Evolutionary conservation across 1,140 invertebrate species (phyloP), one percentile per base, ranked within the genome.

Genomic region (Formica exsecta): DNA sequence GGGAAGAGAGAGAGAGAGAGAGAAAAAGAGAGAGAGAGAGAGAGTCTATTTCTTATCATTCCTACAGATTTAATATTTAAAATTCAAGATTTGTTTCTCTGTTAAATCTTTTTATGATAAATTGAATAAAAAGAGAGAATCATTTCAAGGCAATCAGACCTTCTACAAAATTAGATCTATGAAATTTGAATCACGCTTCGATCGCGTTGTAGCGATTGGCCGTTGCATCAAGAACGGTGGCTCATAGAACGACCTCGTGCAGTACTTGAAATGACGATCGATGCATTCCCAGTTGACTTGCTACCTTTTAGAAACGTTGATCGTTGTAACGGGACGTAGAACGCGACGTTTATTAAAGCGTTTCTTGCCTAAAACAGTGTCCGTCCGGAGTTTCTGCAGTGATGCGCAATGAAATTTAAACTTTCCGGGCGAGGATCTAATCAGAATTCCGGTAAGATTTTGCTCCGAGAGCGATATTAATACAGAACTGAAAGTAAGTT

Each of bases 231-330:
- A 83, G 79, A 73, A 83, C 41, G 25, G 2, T 44, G 11, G 79
- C n/a, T 61, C 38, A 38, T 61, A 83, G 66, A 83, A 83, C 68
- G 79, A 83, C 79, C 79, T 83, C 79, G 79, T 61, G 13, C 19
- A 61, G 79, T 83, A 83, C 79, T 83, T 74, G 79, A 83, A 83
- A 83, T 83, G 68, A 83, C 79, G 79, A 83, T 83, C 79, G 79
- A 83, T 73, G 79, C 54, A 74, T 83, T 83, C 54, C 79, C 68
- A 71, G 79, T 83, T 74, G 79, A 83, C 79, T 80, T 57, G 64
- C 77, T 74, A 83, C 32, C 68, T 73, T 73, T 83, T 62, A 73
- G 77, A 80, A 57, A 74, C 54, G 54, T 59, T 68, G 38, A 74
- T 80, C 48, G 77, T 57, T 80, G 32, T 59, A 54, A 8, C 51